A percentile compares a stretch with the other conserved stretches of the same genome.
Conservation (phyloP, 2,797 vertebrate species). For the Crenuchus spilurus region DNA sequence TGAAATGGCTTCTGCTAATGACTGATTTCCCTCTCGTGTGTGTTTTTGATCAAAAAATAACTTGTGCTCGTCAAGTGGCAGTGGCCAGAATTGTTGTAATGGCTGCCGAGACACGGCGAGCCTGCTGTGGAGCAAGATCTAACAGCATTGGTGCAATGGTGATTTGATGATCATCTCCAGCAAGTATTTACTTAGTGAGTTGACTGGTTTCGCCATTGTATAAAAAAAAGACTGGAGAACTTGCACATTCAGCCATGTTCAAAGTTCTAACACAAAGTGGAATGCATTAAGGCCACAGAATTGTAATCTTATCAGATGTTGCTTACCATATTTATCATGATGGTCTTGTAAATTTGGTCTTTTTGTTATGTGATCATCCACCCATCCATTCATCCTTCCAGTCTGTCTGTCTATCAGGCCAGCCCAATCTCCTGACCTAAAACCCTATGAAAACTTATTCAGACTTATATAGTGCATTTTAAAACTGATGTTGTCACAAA, state of each 20-base stretch:
- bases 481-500: too few relatives aligned
- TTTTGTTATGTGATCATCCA: too few relatives aligned
- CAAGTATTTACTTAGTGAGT: conserved; percentile 29
- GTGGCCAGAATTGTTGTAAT: conserved; percentile 68
- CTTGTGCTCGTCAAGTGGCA: conserved; percentile 60
- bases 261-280: neutral
- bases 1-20: conserved; percentile 71
- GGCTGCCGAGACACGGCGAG: conserved; percentile 56
- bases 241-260: neutral
- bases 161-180: conserved; percentile 42
- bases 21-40: conserved; percentile 67
- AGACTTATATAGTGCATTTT: too few relatives aligned
- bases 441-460: too few relatives aligned
- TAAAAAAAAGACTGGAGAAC: neutral
- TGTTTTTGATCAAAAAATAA: conserved; percentile 74
- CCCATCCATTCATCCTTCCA: too few relatives aligned
- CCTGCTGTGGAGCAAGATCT: conserved; percentile 40
- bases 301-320: neutral
- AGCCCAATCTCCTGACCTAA: too few relatives aligned
- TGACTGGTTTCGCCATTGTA: neutral
- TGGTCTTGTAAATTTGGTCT: neutral
- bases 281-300: neutral
- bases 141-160: conserved; percentile 23
- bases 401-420: too few relatives aligned
- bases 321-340: neutral